phyloP scores from a whole-genome alignment of 2,113 vertebrate genomes.

The Xiphophorus couchianus region DNA sequence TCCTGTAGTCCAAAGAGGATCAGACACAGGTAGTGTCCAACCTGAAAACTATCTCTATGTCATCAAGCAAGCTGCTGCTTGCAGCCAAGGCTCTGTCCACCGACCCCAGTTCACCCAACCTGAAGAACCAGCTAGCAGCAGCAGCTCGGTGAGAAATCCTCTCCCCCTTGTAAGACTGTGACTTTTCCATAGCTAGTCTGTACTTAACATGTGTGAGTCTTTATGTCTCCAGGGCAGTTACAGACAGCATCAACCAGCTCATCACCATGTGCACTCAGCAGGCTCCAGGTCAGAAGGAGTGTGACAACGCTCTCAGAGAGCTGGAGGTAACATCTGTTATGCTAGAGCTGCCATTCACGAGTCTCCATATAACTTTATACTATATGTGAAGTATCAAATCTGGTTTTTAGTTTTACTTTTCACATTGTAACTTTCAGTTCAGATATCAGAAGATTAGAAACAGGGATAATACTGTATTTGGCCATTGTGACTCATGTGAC shows the following conservation, averaged over 20 bases:
- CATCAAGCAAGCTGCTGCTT: slow-evolving; percentile 94
- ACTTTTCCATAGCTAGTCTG: not conserved
- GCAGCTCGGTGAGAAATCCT: slow-evolving; percentile 86
- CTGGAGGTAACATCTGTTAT: slow-evolving; percentile 84
- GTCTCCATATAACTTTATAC: too few relatives aligned
- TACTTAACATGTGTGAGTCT: slow-evolving; percentile 2
- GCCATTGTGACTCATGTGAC: too few relatives aligned
- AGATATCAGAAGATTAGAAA: too few relatives aligned
- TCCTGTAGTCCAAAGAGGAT: slow-evolving; percentile 89
- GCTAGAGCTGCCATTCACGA: too few relatives aligned
- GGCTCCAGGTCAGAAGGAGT: slow-evolving; percentile 95
- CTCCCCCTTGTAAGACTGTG: not conserved
- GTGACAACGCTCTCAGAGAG: slow-evolving; percentile 94
- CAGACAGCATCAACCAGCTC: slow-evolving; percentile 97
- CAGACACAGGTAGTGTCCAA: slow-evolving; percentile 94
- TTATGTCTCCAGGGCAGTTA: slow-evolving; percentile 85
- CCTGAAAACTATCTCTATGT: slow-evolving; percentile 98
- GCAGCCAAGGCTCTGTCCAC: slow-evolving; percentile 95
- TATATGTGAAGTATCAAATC: too few relatives aligned
- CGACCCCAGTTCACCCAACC: slow-evolving; percentile 91
- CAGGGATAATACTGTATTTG: too few relatives aligned
- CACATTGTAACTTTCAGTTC: too few relatives aligned
- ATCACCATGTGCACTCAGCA: slow-evolving; percentile 99
- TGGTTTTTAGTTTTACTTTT: too few relatives aligned
- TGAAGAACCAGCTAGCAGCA: slow-evolving; percentile 95